Evolutionary conservation across 2,113 vertebrate genomes (phyloP), one percentile per base, ranked within the genome.

Genomic region (Gnathonemus echidnorhynchus): DNA sequence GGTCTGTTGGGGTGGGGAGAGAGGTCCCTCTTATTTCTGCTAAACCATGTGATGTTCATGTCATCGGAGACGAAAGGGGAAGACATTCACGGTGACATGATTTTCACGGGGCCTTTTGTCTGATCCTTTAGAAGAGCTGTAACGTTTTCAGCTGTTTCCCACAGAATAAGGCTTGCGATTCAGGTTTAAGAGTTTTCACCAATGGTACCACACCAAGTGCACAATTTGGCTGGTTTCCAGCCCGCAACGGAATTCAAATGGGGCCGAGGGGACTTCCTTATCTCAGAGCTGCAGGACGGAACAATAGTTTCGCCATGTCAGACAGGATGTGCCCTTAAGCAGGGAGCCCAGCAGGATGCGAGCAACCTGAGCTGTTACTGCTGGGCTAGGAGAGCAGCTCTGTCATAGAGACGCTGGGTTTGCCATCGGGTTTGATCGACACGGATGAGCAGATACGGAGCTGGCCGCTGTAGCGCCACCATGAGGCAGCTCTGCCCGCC

Each of bases 221-320:
- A 88, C 90, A 1, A 31, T 35, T 90, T 91, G 90, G 91, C 90
- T 93, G 90, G 89, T 92, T 89, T 90, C 94, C 92, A 94, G 92
- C 94, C 92, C 93, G 94, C 70, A 93, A 91, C 52, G 91, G 31
- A 92, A 90, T 92, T 45, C 80, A 62, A 80, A 92, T 92, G 48
- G 49, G 24, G 48, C 45, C 15, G 21, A 46, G 52, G 89, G 70
- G 17, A 39, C 49, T 74, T 92, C 91, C 94, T 95, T 95, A 95
- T 95, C 94, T 92, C 92, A 92, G 91, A 94, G 93, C 93, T 92
- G 93, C 94, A 95, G 95, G 94, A 95, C 93, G 93, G 92, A 93
- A 94, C 91, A 91, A 91, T 93, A 92, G 93, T 93, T 92, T 89
- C 92, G 92, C 89, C 92, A 92, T 92, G 92, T 93, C 92, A 93